Conservation (phyloP, 2,797 vertebrate genomes). For the Enteromius fasciolatus region DNA sequence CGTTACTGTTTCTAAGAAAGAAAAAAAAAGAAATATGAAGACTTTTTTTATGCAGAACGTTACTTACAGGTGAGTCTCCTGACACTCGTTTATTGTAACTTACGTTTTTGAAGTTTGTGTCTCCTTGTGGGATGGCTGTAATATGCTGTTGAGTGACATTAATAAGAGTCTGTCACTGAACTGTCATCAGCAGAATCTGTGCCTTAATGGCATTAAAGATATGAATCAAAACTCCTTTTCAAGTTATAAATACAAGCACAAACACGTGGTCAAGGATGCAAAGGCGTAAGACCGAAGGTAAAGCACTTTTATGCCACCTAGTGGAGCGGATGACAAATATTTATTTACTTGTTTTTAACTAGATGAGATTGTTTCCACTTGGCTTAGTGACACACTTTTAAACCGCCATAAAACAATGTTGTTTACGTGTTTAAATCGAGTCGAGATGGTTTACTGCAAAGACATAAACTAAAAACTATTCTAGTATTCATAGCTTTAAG, state of each 20-base stretch:
- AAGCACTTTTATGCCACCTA: background rate
- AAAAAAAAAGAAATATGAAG: conserved; percentile 46
- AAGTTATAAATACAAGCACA: background rate
- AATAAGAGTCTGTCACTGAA: background rate
- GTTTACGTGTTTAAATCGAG: too few species aligned
- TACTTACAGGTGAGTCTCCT: background rate
- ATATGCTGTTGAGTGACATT: background rate
- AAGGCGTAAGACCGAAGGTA: background rate
- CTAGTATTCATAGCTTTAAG: too few species aligned
- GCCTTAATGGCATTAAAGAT: background rate
- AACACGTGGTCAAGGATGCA: background rate
- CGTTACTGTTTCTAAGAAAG: conserved; percentile 64
- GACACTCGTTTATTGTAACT: background rate
- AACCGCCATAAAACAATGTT: too few species aligned
- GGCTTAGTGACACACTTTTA: too few species aligned
- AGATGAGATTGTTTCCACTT: too few species aligned
- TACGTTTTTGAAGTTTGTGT: background rate
- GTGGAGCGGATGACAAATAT: conserved; percentile 6
- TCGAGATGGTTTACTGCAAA: too few species aligned
- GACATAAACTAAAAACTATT: too few species aligned
- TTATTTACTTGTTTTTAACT: too few species aligned
- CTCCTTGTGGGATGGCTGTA: background rate
- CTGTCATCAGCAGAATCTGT: background rate
- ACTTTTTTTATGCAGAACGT: background rate
- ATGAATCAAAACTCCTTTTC: too few species aligned